Base-by-base conservation (phyloP, 2,888 invertebrate species). In the Epinotia ramella region DNA sequence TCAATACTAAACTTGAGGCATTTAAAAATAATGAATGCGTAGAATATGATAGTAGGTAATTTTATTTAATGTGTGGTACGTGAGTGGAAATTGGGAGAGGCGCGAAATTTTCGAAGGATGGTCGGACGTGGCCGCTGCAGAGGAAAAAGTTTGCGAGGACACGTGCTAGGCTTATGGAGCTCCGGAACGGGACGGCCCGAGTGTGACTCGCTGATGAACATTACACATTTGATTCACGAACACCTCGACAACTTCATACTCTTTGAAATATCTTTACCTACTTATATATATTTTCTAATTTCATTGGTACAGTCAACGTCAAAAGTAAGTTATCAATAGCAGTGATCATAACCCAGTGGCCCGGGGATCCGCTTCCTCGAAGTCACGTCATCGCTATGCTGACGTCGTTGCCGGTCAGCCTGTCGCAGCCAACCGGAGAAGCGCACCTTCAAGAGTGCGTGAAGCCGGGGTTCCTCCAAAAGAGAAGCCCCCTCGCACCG, bases 1-100 rank as follows among this genome's bases (percentile, higher is more conserved):
- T 24, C 33, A 49, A 74, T 74, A 49, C 18, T 18, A 57, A 69
- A n/a, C 67, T 49, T n/a, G 6, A 59, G 24, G n/a, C 59, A 60
- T 75, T 75, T 70, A 65, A 69, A 73, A 73, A 68, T 68, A 73
- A 63, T 73, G 62, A 74, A 74, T 74, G 65, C 71, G 6, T 44
- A 20, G 59, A 70, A 71, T 75, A 64, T 62, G 59, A 75, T n/a
- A 75, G 60, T 62, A 71, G 69, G 49, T 65, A 64, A 74, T 65
- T 64, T 70, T 64, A 74, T 74, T 74, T 65, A 70, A 69, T 74
- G 64, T 69, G 64, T 46, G 57, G 46, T 65, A 64, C 74, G 69
- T 74, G 74, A 65, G 33, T 49, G 49, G 64, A 74, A 74, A 69
- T 69, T 59, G 24, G 13, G n/a, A 57, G 24, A 53, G 64, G 3